Conservation (phyloP, 2,113 vertebrate species). For the Guaruba guarouba region DNA sequence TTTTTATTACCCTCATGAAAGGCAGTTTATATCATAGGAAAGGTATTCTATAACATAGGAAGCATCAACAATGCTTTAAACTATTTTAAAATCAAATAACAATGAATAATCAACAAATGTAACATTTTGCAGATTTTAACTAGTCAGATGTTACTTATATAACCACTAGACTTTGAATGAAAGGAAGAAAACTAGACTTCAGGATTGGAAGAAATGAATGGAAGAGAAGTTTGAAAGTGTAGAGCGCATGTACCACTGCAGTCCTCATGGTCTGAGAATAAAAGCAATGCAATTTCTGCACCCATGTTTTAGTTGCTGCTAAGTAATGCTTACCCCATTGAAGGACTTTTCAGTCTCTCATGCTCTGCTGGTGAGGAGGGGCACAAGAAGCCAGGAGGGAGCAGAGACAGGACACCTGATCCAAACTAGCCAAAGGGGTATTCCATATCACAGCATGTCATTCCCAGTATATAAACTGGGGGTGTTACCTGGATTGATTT, state of each 20-base stretch:
- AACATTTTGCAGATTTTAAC: neutral
- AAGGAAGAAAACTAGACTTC: neutral
- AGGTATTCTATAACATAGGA: neutral
- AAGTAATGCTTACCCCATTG: neutral
- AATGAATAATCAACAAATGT: neutral
- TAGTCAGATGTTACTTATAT: neutral
- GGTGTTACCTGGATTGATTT: neutral
- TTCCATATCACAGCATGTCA: neutral
- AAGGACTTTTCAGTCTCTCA: neutral
- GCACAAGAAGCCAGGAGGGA: neutral
- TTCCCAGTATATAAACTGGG: neutral
- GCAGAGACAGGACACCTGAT: neutral
- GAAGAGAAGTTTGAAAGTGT: neutral
- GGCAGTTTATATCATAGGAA: neutral
- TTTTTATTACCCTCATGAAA: neutral
- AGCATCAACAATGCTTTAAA: neutral
- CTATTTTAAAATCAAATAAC: neutral
- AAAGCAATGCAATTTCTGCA: neutral
- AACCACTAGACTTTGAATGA: neutral
- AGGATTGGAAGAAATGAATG: neutral
- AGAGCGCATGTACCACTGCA: neutral
- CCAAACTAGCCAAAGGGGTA: neutral
- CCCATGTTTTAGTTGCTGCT: neutral
- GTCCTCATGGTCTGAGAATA: neutral
- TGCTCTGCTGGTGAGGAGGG: neutral